These are phyloP conservation scores for Drosophila setosimentum DNA, from an alignment of 2,888 invertebrate genomes.

Conservation along the genomic window DNA sequence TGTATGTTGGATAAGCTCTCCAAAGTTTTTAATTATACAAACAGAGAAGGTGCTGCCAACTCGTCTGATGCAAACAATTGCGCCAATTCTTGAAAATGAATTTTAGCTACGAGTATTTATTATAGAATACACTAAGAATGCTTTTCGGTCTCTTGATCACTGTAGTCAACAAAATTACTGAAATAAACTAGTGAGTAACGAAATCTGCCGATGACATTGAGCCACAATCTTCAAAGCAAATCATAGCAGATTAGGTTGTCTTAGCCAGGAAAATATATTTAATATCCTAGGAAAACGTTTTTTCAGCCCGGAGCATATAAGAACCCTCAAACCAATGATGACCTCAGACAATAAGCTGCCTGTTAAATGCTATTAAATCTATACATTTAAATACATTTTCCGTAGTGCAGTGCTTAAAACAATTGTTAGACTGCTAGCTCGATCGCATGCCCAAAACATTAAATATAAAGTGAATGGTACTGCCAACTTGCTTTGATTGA, in stretches of 20 bases:
- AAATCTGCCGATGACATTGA: background rate
- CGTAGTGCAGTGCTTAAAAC: background rate
- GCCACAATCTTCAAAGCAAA: background rate
- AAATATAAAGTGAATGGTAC: background rate
- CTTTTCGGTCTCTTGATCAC: background rate
- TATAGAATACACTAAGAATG: background rate
- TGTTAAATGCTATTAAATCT: background rate
- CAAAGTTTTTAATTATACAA: slow-evolving; percentile 66
- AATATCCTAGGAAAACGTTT: background rate
- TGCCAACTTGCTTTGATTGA: slow-evolving; percentile 38
- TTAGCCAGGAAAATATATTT: background rate
- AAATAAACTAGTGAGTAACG: background rate
- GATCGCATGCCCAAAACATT: background rate
- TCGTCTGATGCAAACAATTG: background rate
- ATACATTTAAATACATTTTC: background rate
- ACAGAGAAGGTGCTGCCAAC: slow-evolving; percentile 24
- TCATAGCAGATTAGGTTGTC: background rate
- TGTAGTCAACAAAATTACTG: background rate
- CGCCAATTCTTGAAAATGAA: background rate
- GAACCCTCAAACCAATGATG: background rate
- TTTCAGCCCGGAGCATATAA: background rate
- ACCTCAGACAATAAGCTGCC: background rate
- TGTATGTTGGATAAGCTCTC: slow-evolving; percentile 53
- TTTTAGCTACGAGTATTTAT: background rate
- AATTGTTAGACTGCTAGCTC: background rate